phyloP scores from a whole-genome alignment of 2,113 vertebrate genomes.

The Dissostichus mawsoni region DNA sequence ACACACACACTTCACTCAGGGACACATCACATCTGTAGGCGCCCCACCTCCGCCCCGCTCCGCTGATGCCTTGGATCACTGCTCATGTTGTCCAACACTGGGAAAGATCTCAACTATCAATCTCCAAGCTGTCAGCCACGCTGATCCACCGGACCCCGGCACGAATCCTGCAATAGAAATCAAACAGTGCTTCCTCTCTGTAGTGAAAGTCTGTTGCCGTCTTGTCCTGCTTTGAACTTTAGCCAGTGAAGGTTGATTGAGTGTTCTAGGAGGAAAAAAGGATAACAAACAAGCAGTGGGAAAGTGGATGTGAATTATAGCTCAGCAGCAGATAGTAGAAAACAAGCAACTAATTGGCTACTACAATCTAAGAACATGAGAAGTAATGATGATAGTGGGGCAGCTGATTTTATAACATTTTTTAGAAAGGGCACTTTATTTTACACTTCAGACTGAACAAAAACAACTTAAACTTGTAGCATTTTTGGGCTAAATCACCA shows the following conservation, averaged over 20 bases:
- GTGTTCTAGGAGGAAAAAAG: slow-evolving; percentile 31
- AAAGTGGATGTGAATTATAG: slow-evolving; percentile 54
- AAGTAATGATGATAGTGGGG: slow-evolving; percentile 11
- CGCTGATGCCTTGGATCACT: slow-evolving; percentile 66
- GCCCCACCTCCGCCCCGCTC: slow-evolving; percentile 40
- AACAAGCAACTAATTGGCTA: slow-evolving; percentile 52
- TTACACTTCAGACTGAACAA: not conserved
- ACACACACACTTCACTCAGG: slow-evolving; percentile 27
- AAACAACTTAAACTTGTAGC: not conserved
- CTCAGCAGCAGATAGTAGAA: slow-evolving; percentile 25
- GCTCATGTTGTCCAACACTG: slow-evolving; percentile 71
- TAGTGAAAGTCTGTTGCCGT: slow-evolving; percentile 60
- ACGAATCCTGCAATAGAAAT: slow-evolving; percentile 64
- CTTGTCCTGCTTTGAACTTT: slow-evolving; percentile 69
- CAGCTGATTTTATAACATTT: slow-evolving; percentile 13
- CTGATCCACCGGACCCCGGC: slow-evolving; percentile 66
- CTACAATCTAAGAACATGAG: slow-evolving; percentile 24
- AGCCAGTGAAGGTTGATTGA: slow-evolving; percentile 63
- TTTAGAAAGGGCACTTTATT: not conserved
- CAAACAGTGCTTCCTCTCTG: slow-evolving; percentile 65
- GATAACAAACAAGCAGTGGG: slow-evolving; percentile 52
- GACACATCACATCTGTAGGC: slow-evolving; percentile 41
- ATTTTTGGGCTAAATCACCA: not conserved
- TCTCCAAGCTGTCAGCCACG: slow-evolving; percentile 73
- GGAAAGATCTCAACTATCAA: slow-evolving; percentile 76